A percentile compares a stretch with the other conserved stretches of the same genome.
These are phyloP conservation scores for Lutjanus erythropterus DNA, from an alignment of 2,113 vertebrate genomes.

Conservation along the genomic window DNA sequence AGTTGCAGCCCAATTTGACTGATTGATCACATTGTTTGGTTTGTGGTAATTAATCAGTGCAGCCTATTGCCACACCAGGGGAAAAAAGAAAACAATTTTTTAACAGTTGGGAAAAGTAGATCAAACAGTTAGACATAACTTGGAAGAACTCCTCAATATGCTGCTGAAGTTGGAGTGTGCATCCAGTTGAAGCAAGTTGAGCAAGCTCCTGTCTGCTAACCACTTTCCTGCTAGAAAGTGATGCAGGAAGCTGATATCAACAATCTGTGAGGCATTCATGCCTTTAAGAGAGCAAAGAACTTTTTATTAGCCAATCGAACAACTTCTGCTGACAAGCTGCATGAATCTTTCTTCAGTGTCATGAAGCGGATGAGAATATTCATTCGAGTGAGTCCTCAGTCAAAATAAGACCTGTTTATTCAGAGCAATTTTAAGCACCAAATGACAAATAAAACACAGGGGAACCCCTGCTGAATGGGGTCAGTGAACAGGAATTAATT, in stretches of 20 bases:
- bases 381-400: too few relatives aligned
- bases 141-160: too few relatives aligned
- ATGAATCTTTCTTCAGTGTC: neutral
- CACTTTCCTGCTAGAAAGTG: too few relatives aligned
- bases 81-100: too few relatives aligned
- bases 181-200: too few relatives aligned
- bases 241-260: too few relatives aligned
- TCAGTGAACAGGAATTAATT: neutral
- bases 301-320: neutral
- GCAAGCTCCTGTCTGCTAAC: too few relatives aligned
- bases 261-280: neutral
- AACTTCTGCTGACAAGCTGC: neutral
- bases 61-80: too few relatives aligned
- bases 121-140: too few relatives aligned
- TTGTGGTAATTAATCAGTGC: too few relatives aligned
- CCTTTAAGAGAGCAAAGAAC: conserved; percentile 9
- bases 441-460: neutral
- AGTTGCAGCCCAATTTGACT: neutral
- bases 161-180: too few relatives aligned
- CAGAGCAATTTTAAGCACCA: neutral
- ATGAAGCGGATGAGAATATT: neutral
- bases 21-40: neutral
- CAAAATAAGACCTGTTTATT: neutral
- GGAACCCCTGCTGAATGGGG: neutral
- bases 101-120: too few relatives aligned